Conservation (phyloP, 2,888 invertebrate genomes). For the Pinctada fucata region DNA sequence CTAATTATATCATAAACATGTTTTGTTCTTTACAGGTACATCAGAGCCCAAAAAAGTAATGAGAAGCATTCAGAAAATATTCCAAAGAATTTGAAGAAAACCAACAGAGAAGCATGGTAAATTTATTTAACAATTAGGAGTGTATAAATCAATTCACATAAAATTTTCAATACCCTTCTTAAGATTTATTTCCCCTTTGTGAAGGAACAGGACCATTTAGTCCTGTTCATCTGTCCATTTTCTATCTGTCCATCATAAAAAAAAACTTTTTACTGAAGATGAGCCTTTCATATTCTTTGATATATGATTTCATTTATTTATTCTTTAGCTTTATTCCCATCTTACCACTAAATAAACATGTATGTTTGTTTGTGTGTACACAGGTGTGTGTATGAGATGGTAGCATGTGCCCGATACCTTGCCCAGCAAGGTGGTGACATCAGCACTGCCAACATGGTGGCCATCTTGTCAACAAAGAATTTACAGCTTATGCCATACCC, state of each 20-base stretch:
- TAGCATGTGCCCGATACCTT: constrained; percentile 90
- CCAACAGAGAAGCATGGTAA: constrained; percentile 84
- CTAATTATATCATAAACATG: neutral
- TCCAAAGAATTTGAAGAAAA: constrained; percentile 87
- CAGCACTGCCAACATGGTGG: constrained; percentile 81
- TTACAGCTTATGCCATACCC: constrained; percentile 79
- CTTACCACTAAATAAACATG: constrained; percentile 22
- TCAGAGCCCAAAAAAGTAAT: constrained; percentile 90
- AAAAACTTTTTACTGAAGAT: neutral
- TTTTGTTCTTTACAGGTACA: constrained; percentile 70
- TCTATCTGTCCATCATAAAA: neutral
- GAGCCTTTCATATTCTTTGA: neutral
- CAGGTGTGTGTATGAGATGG: constrained; percentile 86
- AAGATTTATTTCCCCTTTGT: too few species aligned
- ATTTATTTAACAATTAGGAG: constrained; percentile 15
- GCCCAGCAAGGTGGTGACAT: constrained; percentile 71
- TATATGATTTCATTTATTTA: neutral
- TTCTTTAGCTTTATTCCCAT: too few species aligned
- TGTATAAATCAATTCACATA: too few species aligned
- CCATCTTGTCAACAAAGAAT: constrained; percentile 84
- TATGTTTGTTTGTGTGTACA: too few species aligned
- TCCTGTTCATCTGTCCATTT: neutral
- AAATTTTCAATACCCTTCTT: too few species aligned
- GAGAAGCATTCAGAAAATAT: constrained; percentile 86
- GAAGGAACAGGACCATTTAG: too few species aligned